Base-by-base conservation (phyloP, 2,888 invertebrate genomes). In the Tyria jacobaeae region DNA sequence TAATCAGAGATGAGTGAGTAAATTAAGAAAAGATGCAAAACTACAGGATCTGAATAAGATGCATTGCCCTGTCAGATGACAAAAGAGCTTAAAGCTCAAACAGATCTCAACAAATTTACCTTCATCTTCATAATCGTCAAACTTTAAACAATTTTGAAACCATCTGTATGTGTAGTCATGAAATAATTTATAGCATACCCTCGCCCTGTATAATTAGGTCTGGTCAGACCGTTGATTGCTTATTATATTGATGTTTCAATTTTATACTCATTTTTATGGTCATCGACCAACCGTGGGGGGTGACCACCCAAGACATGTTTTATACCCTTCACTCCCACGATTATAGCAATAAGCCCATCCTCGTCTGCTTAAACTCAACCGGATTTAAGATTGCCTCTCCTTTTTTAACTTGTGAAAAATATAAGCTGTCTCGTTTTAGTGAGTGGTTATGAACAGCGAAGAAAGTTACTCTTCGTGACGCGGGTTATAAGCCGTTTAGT, bases 191-290 rank as follows among this genome's bases (percentile, higher is more conserved):
- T 92, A 89, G 87, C 88, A 80, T 84, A 84, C 81, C 83, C 88
- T 85, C 87, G 86, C 82, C 85, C 90, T 86, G 90, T 94, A 93
- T 93, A 93, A 93, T 94, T 93, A 93, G 89, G 88, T 80, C 84
- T 83, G 87, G 83, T 80, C 86, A 81, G 80, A 78, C 79, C 81
- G 89, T 88, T 94, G 93, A 93, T 94, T 94, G 92, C 93, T 92
- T 94, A 94, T 94, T 93, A 93, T 94, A 93, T 94, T 94, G 94
- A 94, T 94, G 94, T 93, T 93, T 94, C 93, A 94, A 94, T 94
- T 94, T 94, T 94, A 93, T 92, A 92, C 90, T 89, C 92, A 94
- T 94, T 94, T 93, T 94, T 94, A 94, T 93, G 94, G 93, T 90
- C 94, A 94, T 94, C 90, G 94, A 85, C 93, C 94, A 93, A 90